A percentile compares a stretch with the other conserved stretches of the same genome.
These are phyloP conservation scores for Urophycis tenuis DNA, from an alignment of 2,797 vertebrate genomes.

Conservation along the genomic window DNA sequence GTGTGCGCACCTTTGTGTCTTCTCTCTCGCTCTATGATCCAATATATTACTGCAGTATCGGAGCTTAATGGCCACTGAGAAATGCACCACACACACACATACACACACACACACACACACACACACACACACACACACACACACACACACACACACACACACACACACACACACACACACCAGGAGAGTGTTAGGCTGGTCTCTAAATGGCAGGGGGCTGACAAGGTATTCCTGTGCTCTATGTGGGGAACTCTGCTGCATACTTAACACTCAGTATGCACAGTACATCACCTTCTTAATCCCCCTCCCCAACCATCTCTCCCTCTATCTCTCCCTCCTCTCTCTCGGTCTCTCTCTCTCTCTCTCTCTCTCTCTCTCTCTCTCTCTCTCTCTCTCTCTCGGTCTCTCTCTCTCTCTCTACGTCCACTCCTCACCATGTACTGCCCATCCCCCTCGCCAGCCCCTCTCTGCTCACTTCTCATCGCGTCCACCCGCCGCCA, in stretches of 20 bases:
- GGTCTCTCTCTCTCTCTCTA: slow-evolving; percentile 33
- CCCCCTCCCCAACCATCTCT: slow-evolving; percentile 25
- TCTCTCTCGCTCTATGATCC: slow-evolving; percentile 29
- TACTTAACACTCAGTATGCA: slow-evolving; percentile 57
- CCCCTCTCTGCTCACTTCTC: no score
- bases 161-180: slow-evolving; percentile 29
- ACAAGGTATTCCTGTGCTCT: slow-evolving; percentile 46
- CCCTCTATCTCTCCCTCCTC: slow-evolving; percentile 10
- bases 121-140: background rate
- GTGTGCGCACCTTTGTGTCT: background rate
- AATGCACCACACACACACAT: slow-evolving; percentile 22
- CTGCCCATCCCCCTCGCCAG: no score
- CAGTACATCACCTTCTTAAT: slow-evolving; percentile 43
- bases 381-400: slow-evolving; percentile 18
- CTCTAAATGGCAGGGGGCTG: slow-evolving; percentile 42
- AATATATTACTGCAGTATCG: slow-evolving; percentile 48
- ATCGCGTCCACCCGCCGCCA: no score
- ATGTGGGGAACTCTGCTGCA: slow-evolving; percentile 48
- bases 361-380: slow-evolving; percentile 33
- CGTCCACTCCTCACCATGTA: background rate
- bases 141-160: background rate
- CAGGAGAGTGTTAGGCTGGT: slow-evolving; percentile 2
- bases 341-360: slow-evolving; percentile 18
- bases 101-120: background rate
- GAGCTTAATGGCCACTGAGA: slow-evolving; percentile 33